Evolutionary conservation across 1,140 invertebrate genomes (phyloP).

Genomic region (Acarapis woodi): DNA sequence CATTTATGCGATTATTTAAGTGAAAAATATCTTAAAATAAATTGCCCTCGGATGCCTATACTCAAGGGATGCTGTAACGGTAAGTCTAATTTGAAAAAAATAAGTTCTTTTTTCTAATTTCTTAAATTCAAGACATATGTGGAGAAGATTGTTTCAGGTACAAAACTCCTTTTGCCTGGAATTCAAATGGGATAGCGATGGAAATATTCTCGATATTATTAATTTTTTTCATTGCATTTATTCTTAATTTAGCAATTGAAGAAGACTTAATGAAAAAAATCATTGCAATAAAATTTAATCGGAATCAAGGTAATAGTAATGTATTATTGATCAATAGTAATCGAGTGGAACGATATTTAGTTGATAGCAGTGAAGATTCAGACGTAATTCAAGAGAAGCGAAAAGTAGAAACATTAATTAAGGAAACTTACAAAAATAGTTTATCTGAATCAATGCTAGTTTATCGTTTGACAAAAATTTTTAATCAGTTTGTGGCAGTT

Average conservation of each 20-base stretch:
- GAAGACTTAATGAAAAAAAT: background rate
- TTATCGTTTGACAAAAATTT: slow-evolving; percentile 10
- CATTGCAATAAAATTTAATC: background rate
- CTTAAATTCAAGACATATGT: background rate
- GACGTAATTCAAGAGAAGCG: slow-evolving; percentile 5
- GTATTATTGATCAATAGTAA: background rate
- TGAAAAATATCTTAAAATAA: background rate
- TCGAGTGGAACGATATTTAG: background rate
- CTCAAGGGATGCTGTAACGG: background rate
- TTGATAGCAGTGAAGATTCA: background rate
- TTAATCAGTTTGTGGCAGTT: slow-evolving; percentile 11
- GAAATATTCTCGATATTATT: background rate
- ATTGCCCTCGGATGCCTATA: background rate
- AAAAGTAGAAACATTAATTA: background rate
- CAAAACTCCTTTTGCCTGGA: background rate
- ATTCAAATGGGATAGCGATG: background rate
- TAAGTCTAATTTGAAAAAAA: background rate
- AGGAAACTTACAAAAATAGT: background rate
- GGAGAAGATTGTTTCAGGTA: background rate
- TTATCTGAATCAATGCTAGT: slow-evolving; percentile 10
- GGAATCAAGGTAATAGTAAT: background rate
- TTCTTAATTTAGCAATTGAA: background rate
- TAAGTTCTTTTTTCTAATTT: background rate
- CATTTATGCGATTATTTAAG: background rate
- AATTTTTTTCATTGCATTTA: background rate